These are phyloP conservation scores for Pica pica DNA, from an alignment of 2,113 vertebrate species.

Conservation along the genomic window DNA sequence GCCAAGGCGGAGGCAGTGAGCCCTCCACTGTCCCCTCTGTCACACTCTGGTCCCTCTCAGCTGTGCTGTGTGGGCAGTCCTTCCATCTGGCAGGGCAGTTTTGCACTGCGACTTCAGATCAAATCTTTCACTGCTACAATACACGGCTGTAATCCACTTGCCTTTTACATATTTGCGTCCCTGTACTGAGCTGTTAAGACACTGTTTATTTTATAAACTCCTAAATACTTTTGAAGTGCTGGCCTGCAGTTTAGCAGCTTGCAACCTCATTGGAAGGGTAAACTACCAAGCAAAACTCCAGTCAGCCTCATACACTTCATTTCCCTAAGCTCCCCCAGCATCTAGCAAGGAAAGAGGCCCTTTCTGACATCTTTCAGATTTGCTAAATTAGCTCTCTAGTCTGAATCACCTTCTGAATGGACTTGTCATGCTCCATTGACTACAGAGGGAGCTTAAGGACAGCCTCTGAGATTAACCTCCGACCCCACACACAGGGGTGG, in stretches of 20 bases:
- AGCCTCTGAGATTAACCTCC: constrained; percentile 6
- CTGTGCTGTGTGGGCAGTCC: accelerated
- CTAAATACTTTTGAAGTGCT: background rate
- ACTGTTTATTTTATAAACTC: background rate
- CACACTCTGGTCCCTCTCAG: accelerated
- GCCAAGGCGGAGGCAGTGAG: background rate
- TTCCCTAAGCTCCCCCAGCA: background rate
- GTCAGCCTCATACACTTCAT: background rate
- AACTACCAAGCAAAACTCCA: background rate
- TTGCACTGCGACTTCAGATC: background rate
- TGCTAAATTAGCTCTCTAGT: constrained; percentile 2
- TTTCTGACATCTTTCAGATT: background rate
- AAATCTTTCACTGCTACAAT: background rate
- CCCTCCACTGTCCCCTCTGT: background rate
- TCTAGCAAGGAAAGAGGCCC: background rate
- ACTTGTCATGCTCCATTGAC: background rate
- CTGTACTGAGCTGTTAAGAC: background rate
- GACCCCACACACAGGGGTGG: background rate
- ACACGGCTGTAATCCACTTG: background rate
- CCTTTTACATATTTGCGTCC: background rate
- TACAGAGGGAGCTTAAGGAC: background rate
- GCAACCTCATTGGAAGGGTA: background rate
- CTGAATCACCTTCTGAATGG: constrained; percentile 18
- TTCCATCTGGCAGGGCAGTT: background rate
- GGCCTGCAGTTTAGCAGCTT: background rate